Conservation (phyloP, 2,113 vertebrate genomes). For the Dromiciops gliroides region DNA sequence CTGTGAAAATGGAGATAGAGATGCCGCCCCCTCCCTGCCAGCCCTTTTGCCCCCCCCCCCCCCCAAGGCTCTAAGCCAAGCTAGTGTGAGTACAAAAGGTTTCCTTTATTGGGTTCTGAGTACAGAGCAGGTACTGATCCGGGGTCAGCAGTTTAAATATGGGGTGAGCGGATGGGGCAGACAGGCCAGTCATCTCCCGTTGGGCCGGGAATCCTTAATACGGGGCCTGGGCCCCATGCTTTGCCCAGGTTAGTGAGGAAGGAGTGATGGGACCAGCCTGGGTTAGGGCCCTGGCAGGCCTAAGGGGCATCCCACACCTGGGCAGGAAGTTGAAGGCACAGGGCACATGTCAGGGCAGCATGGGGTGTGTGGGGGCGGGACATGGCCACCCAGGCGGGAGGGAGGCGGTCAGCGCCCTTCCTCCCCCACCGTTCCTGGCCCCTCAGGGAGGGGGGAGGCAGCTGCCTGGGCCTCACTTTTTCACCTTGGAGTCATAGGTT, state of each 20-base stretch:
- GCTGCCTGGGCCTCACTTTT: constrained; percentile 80
- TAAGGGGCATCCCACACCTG: constrained; percentile 33
- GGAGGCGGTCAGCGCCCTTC: constrained; percentile 52
- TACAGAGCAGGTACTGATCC: constrained; percentile 76
- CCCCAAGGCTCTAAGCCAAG: not conserved
- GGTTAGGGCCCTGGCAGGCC: constrained; percentile 63
- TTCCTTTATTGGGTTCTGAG: constrained; percentile 79
- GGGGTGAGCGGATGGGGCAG: constrained; percentile 71
- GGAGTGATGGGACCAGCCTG: constrained; percentile 56
- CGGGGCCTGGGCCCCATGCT: constrained; percentile 57
- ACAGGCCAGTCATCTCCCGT: constrained; percentile 9
- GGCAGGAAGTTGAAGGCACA: constrained; percentile 48
- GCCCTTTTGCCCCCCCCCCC: not conserved
- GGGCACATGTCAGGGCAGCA: not conserved
- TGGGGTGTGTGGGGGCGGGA: constrained; percentile 54
- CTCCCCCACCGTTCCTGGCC: constrained; percentile 29
- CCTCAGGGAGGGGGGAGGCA: constrained; percentile 36
- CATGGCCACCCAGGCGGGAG: constrained; percentile 53
- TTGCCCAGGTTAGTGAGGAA: constrained; percentile 43
- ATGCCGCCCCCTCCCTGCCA: not conserved
- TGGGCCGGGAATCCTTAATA: constrained; percentile 3
- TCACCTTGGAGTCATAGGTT: constrained; percentile 92
- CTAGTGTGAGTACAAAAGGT: constrained; percentile 70
- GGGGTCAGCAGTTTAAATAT: constrained; percentile 79
- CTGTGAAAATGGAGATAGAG: not conserved